phyloP scores from a whole-genome alignment of 1,140 invertebrate species.

The Melitaea cinxia region DNA sequence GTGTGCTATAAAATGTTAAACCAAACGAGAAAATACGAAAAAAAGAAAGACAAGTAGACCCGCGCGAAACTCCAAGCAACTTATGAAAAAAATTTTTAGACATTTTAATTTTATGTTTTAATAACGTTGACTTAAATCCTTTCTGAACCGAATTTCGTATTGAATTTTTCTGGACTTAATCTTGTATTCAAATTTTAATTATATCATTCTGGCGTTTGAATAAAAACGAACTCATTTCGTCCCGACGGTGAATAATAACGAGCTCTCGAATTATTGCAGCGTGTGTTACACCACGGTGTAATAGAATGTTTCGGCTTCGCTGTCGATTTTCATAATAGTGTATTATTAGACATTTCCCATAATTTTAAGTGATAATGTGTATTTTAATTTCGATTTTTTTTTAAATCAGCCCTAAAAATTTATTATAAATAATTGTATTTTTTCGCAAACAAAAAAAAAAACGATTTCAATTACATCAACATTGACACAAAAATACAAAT shows the following conservation, averaged over 20 bases:
- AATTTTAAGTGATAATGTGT: not conserved
- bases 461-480: no score
- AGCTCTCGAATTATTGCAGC: conserved; percentile 58
- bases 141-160: conserved; percentile 54
- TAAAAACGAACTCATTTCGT: conserved; percentile 77
- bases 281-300: conserved; percentile 55
- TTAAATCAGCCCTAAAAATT: no score
- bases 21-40: no score
- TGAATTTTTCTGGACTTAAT: conserved; percentile 75
- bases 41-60: no score
- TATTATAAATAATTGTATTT: no score
- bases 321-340: not conserved
- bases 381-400: no score
- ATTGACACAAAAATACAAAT: no score
- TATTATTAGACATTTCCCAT: not conserved
- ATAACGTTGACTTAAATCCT: conserved; percentile 14
- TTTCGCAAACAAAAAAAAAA: no score
- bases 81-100: not conserved
- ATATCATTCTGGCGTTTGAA: conserved; percentile 78
- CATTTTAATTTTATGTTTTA: not conserved
- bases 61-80: no score
- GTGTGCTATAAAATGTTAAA: no score
- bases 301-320: conserved; percentile 23
- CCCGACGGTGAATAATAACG: conserved; percentile 73
- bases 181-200: conserved; percentile 80